Evolutionary conservation across 1,140 invertebrate genomes (phyloP).

Genomic region (Drosophila elegans): DNA sequence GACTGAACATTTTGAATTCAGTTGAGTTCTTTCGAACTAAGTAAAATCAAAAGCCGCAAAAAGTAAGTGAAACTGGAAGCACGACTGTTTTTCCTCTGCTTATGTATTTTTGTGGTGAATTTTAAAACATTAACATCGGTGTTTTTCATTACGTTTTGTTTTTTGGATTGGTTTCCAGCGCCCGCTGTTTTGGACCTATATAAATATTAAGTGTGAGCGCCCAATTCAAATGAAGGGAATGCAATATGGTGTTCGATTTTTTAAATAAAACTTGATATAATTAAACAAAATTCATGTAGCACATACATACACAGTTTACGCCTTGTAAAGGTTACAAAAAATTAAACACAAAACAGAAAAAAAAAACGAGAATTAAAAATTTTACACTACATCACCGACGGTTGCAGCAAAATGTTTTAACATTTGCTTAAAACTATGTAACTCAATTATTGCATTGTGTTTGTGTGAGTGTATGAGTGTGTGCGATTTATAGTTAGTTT

Average conservation of each 20-base stretch:
- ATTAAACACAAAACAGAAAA: constrained; percentile 28
- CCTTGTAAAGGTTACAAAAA: constrained; percentile 47
- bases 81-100: not conserved
- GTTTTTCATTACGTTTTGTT: constrained; percentile 27
- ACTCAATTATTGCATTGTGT: constrained; percentile 76
- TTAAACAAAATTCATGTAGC: constrained; percentile 75
- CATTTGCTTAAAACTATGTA: constrained; percentile 72
- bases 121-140: constrained; percentile 24
- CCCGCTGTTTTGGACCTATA: not conserved
- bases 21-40: too few species aligned
- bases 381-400: constrained; percentile 49
- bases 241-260: constrained; percentile 33
- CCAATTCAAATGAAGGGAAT: constrained; percentile 14
- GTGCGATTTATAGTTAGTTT: constrained; percentile 51
- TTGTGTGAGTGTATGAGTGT: constrained; percentile 37
- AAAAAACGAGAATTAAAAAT: constrained; percentile 20
- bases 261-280: constrained; percentile 73
- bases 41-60: not conserved
- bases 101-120: constrained; percentile 22
- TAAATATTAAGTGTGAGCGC: constrained; percentile 3
- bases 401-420: constrained; percentile 44
- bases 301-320: constrained; percentile 68
- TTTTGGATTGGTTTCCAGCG: constrained; percentile 6
- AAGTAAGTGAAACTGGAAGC: constrained; percentile 20
- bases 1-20: not conserved